Base-by-base conservation (phyloP, 2,113 vertebrate species). In the Barbus barbus region DNA sequence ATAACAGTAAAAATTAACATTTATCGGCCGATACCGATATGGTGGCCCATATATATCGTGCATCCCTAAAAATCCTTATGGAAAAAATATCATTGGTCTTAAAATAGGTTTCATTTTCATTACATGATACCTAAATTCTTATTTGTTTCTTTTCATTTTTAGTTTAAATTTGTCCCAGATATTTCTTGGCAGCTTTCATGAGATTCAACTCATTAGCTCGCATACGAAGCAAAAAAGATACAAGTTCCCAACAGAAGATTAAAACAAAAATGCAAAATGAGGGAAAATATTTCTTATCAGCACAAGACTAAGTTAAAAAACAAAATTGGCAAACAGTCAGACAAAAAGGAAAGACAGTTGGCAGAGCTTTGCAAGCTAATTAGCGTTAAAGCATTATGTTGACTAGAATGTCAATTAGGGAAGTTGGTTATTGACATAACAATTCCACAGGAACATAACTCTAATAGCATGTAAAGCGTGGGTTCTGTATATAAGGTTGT, bases 321-420 rank as follows among this genome's bases (percentile, higher is more conserved):
- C 46, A 9, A 56, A 77, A 84, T 31, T n/a, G 38, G 48, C 0
- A 31, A 78, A 5, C 22, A 58, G 61, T 14, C 69, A 58, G 31
- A 69, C 69, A 83, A 72, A 22, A 74, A 65, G 61, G 41, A 77
- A 78, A 78, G 79, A 33, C 58, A 58, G 79, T 16, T 74, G 14
- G 36, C 58, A 71, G 28, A 13, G 11, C 80, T 85, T 69, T 76
- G 67, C 56, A 85, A 48, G 80, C 69, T 83, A 83, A 79, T 85
- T 46, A 85, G 83, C 44, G 58, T 44, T 86, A 77, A 61, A 85
- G 36, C 69, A 85, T 85, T 56, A 58, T 67, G 58, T 84, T 81
- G 69, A 81, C 38, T 85, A 61, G 79, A 73, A 60, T 63, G 69
- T 48, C 85, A 56, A 58, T 79, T 87, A 38, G 46, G 20, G 75